A percentile compares a stretch with the other conserved stretches of the same genome.
phyloP scores from a whole-genome alignment of 2,113 vertebrate species.

The Muntiacus reevesi region DNA sequence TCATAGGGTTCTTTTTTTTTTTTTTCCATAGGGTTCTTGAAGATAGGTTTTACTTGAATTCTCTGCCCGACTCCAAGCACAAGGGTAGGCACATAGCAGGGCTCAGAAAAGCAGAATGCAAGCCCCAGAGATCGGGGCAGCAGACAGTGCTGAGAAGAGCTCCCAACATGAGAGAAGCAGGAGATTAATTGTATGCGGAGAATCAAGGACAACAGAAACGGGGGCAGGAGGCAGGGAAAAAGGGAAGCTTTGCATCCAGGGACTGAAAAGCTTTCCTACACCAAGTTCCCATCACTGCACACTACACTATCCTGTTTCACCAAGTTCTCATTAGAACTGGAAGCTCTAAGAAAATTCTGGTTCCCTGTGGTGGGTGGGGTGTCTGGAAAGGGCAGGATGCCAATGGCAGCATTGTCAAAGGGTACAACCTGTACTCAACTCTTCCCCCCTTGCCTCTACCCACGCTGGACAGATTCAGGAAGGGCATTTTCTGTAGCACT shows the following conservation, averaged over 20 bases:
- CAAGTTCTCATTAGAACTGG: constrained; percentile 2
- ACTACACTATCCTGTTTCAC: constrained; percentile 6
- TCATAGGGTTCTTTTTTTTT: neutral
- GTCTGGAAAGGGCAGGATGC: neutral
- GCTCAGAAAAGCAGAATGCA: neutral
- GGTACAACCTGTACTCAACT: neutral
- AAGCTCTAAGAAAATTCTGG: constrained; percentile 38
- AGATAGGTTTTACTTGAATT: neutral
- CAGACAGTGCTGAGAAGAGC: neutral
- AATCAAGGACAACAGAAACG: neutral
- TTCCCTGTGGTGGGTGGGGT: neutral
- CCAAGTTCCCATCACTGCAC: neutral
- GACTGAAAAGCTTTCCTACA: neutral
- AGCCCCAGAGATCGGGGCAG: neutral
- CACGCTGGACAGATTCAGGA: constrained; percentile 25
- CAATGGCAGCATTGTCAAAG: neutral
- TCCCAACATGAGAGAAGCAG: neutral
- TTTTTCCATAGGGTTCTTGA: neutral
- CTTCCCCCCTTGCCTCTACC: neutral
- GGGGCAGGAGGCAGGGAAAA: neutral
- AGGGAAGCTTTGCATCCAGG: neutral
- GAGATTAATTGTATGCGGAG: neutral
- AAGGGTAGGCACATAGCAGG: constrained; percentile 11
- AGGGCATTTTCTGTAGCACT: constrained; percentile 34
- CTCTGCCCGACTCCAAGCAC: neutral